phyloP scores from a whole-genome alignment of 2,888 invertebrate genomes.

The Ctena decussata region DNA sequence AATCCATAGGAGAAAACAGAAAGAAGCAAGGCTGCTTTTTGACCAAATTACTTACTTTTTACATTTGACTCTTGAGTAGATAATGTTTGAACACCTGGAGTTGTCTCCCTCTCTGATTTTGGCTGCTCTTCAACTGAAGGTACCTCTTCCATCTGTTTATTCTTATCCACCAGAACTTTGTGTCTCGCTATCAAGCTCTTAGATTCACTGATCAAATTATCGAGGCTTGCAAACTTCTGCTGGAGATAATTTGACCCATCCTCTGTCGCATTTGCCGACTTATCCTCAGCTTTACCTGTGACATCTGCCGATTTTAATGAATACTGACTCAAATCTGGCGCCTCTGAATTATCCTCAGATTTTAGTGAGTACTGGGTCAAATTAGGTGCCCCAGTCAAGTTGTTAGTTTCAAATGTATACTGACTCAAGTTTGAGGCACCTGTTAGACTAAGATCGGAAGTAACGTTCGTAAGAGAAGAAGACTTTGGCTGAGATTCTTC shows the following conservation, averaged over 20 bases:
- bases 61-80: conserved; percentile 36
- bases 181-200: conserved; percentile 70
- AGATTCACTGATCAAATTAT: conserved; percentile 71
- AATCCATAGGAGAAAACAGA: too few relatives aligned
- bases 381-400: conserved; percentile 41
- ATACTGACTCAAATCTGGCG: background rate
- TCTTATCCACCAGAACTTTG: conserved; percentile 70
- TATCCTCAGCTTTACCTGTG: conserved; percentile 17
- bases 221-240: conserved; percentile 70
- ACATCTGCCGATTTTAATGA: background rate
- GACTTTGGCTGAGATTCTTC: conserved; percentile 59
- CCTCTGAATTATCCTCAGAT: conserved; percentile 23
- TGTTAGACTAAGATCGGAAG: conserved; percentile 50
- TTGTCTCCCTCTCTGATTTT: conserved; percentile 30
- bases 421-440: conserved; percentile 55
- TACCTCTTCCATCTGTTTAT: conserved; percentile 53
- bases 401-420: conserved; percentile 43
- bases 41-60: conserved; percentile 4
- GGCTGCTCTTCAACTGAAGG: background rate
- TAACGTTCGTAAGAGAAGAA: conserved; percentile 61
- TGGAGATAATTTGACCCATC: conserved; percentile 51
- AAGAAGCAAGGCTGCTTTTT: too few relatives aligned
- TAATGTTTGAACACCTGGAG: conserved; percentile 30
- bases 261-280: background rate
- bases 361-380: conserved; percentile 57